Evolutionary conservation across 2,888 invertebrate genomes (phyloP), one percentile per base, ranked within the genome.

Genomic region (Epinotia demarniana): DNA sequence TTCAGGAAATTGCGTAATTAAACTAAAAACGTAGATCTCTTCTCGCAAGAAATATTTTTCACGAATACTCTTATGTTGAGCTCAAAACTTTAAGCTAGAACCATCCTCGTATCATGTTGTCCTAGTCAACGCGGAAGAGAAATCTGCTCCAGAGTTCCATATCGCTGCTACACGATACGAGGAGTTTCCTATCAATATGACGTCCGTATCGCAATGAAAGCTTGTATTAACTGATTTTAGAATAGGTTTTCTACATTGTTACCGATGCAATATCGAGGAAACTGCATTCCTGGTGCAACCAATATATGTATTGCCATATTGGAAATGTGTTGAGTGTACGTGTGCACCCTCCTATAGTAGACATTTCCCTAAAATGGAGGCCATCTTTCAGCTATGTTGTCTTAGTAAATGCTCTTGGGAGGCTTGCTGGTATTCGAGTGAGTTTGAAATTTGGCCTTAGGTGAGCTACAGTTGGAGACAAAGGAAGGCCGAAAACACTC

Each of bases 121-220:
- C 60, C 69, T 70, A 27, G 69, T 70, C 49, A 18, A 61, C 27
- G 60, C 58, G 60, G 60, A 70, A 70, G 69, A 60, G 46, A 61
- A 69, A 27, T 60, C n/a, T 19, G 23, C 67, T 62, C 49, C 16
- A 62, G 39, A 19, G 61, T n/a, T 33, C 33, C 9, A 33, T 9
- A 3, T 43, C 18, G 39, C 46, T 19, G 3, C 6, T 18, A 8
- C 11, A 62, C 39, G 62, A n/a, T 11, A 13, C 46, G 9, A 46
- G 49, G 3, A 39, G 39, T 39, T 62, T 16, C 27, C 5, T 9
- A 12, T 9, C n/a, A 43, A 63, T 18, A n/a, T 39, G 61, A 63
- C 63, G 43, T 63, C 43, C 43, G 63, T 46, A 19, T 19, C 12
- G 12, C 63, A 43, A 1, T 2, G 5, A 49, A n/a, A 9, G 13